These are phyloP conservation scores for Cataglyphis hispanica DNA, from an alignment of 1,140 invertebrate genomes.

Conservation along the genomic window DNA sequence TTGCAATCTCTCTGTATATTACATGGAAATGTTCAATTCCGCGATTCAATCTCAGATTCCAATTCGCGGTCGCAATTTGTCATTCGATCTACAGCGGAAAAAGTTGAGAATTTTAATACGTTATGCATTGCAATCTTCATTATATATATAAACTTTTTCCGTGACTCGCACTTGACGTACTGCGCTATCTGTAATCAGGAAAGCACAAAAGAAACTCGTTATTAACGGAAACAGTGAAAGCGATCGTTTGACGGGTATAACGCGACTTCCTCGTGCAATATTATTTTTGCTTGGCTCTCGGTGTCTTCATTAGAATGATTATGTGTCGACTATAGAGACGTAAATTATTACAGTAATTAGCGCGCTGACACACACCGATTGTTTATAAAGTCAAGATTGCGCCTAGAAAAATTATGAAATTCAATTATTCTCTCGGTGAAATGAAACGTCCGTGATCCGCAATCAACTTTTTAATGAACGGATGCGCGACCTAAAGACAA, in stretches of 20 bases:
- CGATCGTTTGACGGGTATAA: constrained; percentile 32
- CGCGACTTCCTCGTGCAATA: constrained; percentile 43
- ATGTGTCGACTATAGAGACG: neutral
- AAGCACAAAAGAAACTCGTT: constrained; percentile 7
- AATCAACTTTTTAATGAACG: constrained; percentile 40
- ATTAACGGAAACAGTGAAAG: constrained; percentile 68
- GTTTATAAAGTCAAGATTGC: constrained; percentile 19
- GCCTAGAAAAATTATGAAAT: constrained; percentile 28
- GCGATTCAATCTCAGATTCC: constrained; percentile 25
- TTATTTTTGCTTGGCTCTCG: constrained; percentile 39
- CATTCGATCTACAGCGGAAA: neutral
- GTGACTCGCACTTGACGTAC: neutral
- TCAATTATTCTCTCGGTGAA: constrained; percentile 44
- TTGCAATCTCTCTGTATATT: constrained; percentile 13
- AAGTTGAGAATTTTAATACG: neutral
- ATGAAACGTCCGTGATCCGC: constrained; percentile 2
- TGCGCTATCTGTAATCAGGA: constrained; percentile 36
- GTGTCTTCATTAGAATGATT: constrained; percentile 37
- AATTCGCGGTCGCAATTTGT: constrained; percentile 18
- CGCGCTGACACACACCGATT: neutral
- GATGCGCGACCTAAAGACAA: neutral
- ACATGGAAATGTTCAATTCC: constrained; percentile 29
- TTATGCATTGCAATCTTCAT: neutral
- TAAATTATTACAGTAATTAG: constrained; percentile 35
- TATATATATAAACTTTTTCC: constrained; percentile 14